Evolutionary conservation across 2,888 invertebrate species (phyloP).

Genomic region (Tyria jacobaeae): DNA sequence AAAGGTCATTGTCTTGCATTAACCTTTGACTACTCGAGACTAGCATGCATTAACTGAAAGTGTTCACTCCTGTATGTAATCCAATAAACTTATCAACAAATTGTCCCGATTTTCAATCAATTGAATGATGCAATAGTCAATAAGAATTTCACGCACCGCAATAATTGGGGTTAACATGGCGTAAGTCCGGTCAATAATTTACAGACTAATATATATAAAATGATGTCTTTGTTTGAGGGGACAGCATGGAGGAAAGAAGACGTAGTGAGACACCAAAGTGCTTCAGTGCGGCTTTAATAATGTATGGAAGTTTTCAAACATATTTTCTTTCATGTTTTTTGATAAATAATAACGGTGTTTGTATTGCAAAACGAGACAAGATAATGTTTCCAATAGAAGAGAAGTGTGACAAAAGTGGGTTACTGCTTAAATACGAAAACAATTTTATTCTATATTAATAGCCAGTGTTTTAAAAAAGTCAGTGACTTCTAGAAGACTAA

Average conservation of each 20-base stretch:
- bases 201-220: constrained; percentile 32
- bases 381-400: not conserved
- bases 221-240: constrained; percentile 29
- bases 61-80: constrained; percentile 7
- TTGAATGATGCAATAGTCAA: constrained; percentile 77
- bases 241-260: constrained; percentile 23
- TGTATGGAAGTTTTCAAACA: constrained; percentile 29
- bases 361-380: no score
- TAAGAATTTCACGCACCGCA: constrained; percentile 64
- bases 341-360: not conserved
- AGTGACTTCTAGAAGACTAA: not conserved
- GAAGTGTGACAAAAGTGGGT: no score
- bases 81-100: constrained; percentile 7
- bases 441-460: no score
- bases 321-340: not conserved
- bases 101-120: constrained; percentile 13
- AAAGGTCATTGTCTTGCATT: not conserved
- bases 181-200: constrained; percentile 54
- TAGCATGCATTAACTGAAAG: constrained; percentile 6
- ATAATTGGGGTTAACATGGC: constrained; percentile 68
- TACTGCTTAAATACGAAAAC: not conserved
- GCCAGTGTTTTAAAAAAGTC: not conserved
- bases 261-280: constrained; percentile 28
- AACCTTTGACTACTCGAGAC: not conserved
- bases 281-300: constrained; percentile 33